Conservation (phyloP, 1,140 invertebrate genomes). For the Camponotus floridanus region DNA sequence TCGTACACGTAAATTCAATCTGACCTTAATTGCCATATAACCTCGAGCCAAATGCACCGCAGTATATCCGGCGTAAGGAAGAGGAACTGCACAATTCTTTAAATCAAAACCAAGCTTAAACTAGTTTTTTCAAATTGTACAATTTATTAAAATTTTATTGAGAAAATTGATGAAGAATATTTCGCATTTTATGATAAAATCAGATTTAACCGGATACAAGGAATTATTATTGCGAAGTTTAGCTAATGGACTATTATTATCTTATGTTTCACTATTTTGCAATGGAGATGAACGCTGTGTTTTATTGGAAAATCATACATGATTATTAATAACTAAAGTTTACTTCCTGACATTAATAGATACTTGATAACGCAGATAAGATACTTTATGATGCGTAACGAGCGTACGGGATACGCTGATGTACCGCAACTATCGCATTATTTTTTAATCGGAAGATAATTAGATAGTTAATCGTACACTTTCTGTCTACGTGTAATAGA, state of each 20-base stretch:
- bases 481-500: constrained; percentile 9
- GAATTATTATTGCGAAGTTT: background rate
- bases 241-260: background rate
- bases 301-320: constrained; percentile 23
- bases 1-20: constrained; percentile 31
- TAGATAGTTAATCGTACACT: constrained; percentile 36
- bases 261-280: background rate
- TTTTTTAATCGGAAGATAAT: constrained; percentile 51
- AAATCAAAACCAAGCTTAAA: background rate
- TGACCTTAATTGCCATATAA: constrained; percentile 24
- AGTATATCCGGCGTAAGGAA: background rate
- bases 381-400: constrained; percentile 47
- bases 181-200: constrained; percentile 10
- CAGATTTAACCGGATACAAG: background rate
- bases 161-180: background rate
- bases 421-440: constrained; percentile 43
- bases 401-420: constrained; percentile 39
- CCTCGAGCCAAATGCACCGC: constrained; percentile 5
- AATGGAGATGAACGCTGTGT: background rate
- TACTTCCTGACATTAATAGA: constrained; percentile 40
- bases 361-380: constrained; percentile 38
- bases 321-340: constrained; percentile 30
- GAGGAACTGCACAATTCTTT: background rate
- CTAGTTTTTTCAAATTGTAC: background rate
- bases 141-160: background rate